Evolutionary conservation across 1,140 invertebrate genomes (phyloP).

Genomic region (Drosophila pachea): DNA sequence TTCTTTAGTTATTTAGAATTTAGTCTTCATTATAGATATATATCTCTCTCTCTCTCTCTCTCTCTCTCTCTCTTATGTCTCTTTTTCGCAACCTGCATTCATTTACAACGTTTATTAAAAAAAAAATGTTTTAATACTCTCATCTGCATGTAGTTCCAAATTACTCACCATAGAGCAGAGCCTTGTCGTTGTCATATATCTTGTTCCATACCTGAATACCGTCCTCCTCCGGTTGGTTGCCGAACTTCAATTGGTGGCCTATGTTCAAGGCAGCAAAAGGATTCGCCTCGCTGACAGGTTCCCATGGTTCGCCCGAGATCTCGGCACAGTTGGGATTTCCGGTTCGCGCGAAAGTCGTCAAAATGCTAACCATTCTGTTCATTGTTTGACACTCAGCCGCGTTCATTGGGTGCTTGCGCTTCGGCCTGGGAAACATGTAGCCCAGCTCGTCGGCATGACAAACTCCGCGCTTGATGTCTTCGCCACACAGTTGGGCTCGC

Average conservation of each 20-base stretch:
- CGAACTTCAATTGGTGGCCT: constrained; percentile 35
- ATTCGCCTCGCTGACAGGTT: constrained; percentile 31
- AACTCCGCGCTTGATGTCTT: constrained; percentile 65
- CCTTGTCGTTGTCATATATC: constrained; percentile 33
- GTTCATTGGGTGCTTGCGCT: constrained; percentile 58
- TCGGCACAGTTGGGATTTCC: constrained; percentile 70
- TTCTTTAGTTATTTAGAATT: too few relatives aligned
- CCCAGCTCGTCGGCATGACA: constrained; percentile 84
- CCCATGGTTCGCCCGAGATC: constrained; percentile 40
- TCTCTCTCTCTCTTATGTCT: too few relatives aligned
- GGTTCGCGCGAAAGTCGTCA: constrained; percentile 78
- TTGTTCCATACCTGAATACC: constrained; percentile 60
- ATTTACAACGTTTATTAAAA: too few relatives aligned
- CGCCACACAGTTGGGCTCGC: constrained; percentile 63
- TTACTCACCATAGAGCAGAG: constrained; percentile 27
- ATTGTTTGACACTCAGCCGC: constrained; percentile 67
- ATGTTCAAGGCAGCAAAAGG: constrained; percentile 57
- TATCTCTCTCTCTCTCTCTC: too few relatives aligned
- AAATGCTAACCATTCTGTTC: constrained; percentile 70
- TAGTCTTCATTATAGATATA: too few relatives aligned
- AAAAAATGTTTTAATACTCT: too few relatives aligned
- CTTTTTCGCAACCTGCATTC: too few relatives aligned
- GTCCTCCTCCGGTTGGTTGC: constrained; percentile 41
- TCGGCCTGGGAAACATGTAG: constrained; percentile 81
- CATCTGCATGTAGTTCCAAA: too few relatives aligned